These are phyloP conservation scores for Cotesia glomerata DNA, from an alignment of 1,140 invertebrate genomes.

Conservation along the genomic window DNA sequence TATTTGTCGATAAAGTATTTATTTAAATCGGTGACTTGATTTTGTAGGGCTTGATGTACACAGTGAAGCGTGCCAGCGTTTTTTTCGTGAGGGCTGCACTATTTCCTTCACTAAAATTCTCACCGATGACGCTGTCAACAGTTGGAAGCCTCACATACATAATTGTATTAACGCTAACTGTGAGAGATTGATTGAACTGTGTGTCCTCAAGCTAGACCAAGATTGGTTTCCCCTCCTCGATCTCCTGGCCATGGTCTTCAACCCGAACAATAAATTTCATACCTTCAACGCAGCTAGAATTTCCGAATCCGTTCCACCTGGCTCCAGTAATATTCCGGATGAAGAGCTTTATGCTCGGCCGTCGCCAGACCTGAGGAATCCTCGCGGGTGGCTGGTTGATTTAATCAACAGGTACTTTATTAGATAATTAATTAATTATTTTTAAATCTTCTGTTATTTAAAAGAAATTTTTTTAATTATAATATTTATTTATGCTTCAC, in stretches of 20 bases:
- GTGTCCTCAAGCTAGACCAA: slow-evolving; percentile 87
- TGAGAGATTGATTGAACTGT: slow-evolving; percentile 88
- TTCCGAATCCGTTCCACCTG: slow-evolving; percentile 78
- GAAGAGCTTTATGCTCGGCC: slow-evolving; percentile 83
- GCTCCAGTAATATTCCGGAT: slow-evolving; percentile 67
- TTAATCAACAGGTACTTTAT: slow-evolving; percentile 81
- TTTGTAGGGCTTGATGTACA: slow-evolving; percentile 82
- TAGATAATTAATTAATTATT: background rate
- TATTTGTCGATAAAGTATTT: too few species aligned
- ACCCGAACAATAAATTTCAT: slow-evolving; percentile 95
- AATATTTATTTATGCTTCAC: slow-evolving; percentile 34
- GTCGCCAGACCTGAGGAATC: slow-evolving; percentile 76
- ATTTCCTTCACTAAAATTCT: slow-evolving; percentile 97
- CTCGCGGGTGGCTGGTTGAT: slow-evolving; percentile 94
- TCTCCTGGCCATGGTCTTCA: slow-evolving; percentile 90
- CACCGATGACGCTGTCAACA: slow-evolving; percentile 97
- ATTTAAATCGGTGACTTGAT: slow-evolving; percentile 3
- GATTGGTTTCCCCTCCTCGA: slow-evolving; percentile 95
- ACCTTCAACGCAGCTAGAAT: slow-evolving; percentile 85
- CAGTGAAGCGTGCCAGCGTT: slow-evolving; percentile 90
- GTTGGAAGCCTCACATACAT: slow-evolving; percentile 97
- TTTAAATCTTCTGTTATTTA: background rate
- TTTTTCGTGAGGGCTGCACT: slow-evolving; percentile 93
- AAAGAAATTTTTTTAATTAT: background rate
- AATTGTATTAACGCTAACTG: slow-evolving; percentile 94